Conservation (phyloP, 2,797 vertebrate genomes). For the Moxostoma hubbsi region DNA sequence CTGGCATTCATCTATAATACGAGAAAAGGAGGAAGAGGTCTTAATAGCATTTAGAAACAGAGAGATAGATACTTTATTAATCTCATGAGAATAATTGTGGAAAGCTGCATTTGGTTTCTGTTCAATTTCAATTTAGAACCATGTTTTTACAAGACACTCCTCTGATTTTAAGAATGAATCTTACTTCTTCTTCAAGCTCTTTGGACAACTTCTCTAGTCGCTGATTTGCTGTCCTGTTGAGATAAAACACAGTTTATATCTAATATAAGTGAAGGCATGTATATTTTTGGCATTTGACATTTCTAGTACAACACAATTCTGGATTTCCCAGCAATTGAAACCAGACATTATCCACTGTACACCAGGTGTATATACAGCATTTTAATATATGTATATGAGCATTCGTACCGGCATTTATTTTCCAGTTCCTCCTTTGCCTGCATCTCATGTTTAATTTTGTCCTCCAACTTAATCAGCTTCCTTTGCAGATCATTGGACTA, state of each 20-base stretch:
- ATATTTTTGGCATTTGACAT: not conserved
- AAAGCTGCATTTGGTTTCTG: not conserved
- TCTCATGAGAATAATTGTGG: not conserved
- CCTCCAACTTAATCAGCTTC: conserved; percentile 85
- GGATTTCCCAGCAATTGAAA: not conserved
- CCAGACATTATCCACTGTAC: not conserved
- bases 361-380: no score
- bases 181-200: conserved; percentile 95
- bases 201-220: conserved; percentile 93
- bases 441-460: conserved; percentile 87
- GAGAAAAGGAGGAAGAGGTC: not conserved
- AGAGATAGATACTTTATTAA: not conserved
- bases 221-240: conserved; percentile 82
- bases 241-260: conserved; percentile 14
- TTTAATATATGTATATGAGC: not conserved
- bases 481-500: conserved; percentile 84
- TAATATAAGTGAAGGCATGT: not conserved
- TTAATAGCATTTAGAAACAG: not conserved
- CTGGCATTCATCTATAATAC: conserved; percentile 85
- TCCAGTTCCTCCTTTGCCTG: conserved; percentile 95
- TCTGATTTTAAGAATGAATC: not conserved
- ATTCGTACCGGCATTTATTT: conserved; percentile 88
- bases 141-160: no score
- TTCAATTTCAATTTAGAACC: not conserved
- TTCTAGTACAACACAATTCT: not conserved